Evolutionary conservation across 1,140 invertebrate species (phyloP).

Genomic region (Cydia splendana): DNA sequence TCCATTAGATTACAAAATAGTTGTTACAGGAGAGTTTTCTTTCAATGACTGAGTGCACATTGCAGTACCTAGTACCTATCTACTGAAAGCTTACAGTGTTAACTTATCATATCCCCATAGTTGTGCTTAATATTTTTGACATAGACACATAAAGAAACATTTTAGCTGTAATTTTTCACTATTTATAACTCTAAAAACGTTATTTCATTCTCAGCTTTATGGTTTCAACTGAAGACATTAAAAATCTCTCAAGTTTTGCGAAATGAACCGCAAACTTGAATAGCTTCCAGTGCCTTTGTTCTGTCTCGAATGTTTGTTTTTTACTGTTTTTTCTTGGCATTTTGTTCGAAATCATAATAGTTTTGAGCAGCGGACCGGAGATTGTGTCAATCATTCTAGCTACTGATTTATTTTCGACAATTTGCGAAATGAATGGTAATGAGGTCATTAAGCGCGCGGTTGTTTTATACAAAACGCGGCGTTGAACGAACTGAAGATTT

Average conservation of each 20-base stretch:
- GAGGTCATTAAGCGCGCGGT: neutral
- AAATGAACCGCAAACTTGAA: constrained; percentile 6
- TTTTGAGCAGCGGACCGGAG: constrained; percentile 7
- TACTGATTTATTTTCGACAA: neutral
- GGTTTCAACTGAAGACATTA: constrained; percentile 16
- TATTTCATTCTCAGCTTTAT: neutral
- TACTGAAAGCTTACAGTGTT: neutral
- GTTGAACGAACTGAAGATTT: no score
- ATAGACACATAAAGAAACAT: neutral
- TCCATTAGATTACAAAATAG: no score
- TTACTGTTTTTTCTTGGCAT: neutral
- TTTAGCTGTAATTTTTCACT: neutral
- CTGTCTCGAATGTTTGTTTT: constrained; percentile 2
- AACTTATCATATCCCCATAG: neutral
- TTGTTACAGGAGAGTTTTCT: no score
- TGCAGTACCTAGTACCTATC: no score
- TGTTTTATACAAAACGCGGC: no score
- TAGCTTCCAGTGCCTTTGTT: neutral
- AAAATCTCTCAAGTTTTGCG: constrained; percentile 15
- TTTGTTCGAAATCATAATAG: neutral
- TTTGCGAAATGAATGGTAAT: neutral
- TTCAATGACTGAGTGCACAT: no score
- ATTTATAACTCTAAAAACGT: neutral
- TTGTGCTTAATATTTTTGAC: neutral
- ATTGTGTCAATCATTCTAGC: neutral